phyloP scores from a whole-genome alignment of 2,888 invertebrate genomes.

The Lampropteryx suffumata region DNA sequence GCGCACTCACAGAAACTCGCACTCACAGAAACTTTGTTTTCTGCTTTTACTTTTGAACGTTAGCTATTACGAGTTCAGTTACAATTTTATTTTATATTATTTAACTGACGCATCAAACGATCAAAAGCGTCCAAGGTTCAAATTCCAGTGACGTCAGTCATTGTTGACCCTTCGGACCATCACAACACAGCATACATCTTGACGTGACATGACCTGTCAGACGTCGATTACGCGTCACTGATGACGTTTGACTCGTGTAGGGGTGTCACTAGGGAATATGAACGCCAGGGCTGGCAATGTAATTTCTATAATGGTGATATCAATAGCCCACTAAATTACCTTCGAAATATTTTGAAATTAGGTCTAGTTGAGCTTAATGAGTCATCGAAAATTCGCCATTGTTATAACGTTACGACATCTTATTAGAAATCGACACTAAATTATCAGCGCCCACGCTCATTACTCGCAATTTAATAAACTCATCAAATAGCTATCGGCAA shows the following conservation, averaged over 20 bases:
- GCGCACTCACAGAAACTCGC: no score
- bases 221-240: constrained; percentile 60
- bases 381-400: constrained; percentile 13
- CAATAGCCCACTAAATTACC: no score
- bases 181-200: constrained; percentile 35
- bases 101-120: constrained; percentile 26
- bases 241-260: constrained; percentile 40
- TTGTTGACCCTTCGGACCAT: constrained; percentile 44
- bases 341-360: no score
- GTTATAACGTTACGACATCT: constrained; percentile 14
- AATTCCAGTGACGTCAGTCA: constrained; percentile 39
- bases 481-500: constrained; percentile 52
- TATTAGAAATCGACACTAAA: constrained; percentile 22
- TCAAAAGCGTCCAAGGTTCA: constrained; percentile 13
- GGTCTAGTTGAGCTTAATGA: neutral
- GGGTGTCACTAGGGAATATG: constrained; percentile 47
- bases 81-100: no score
- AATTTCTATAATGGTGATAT: neutral
- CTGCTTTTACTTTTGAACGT: no score
- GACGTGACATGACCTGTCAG: constrained; percentile 54
- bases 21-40: no score
- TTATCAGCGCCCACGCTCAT: constrained; percentile 30
- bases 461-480: constrained; percentile 61
- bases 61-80: no score
- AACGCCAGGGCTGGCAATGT: constrained; percentile 31